Base-by-base conservation (phyloP, 2,797 vertebrate genomes). In the Danio choprae region DNA sequence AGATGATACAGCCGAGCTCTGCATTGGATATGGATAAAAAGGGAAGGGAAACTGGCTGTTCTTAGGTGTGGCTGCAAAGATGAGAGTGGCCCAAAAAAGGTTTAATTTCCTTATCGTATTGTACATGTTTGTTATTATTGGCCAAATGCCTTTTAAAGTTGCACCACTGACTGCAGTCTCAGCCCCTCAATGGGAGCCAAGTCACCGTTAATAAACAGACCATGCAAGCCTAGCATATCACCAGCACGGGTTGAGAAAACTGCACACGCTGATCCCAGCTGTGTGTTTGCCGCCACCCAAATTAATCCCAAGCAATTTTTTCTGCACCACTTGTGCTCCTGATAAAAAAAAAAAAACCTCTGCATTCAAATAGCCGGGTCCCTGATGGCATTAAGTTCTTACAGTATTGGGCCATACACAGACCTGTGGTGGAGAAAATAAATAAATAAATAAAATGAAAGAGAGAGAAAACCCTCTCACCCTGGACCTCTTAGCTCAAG, bases 301-400 rank as follows among this genome's bases (percentile, higher is more conserved):
- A 92, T 93, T 92, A 93, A 93, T 93, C 91, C 91, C 71, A 81
- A 86, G 88, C 92, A 90, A 91, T 93, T 93, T 93, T 84, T 89
- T 92, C 90, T 91, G 91, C 92, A 91, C 90, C 90, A 90, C 89
- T 92, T 91, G 89, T 91, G 90, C 86, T 85, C 82, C 87, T 90
- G 93, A 93, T 92, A 93, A 92, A 92, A 88, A 89, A 93, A 92
- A 92, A 88, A 89, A 89, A 89, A 88, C 88, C 80, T 20, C 83
- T 81, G 87, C 86, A 92, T 92, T 92, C 84, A 91, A 92, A 93
- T 91, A 87, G 88, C 87, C 84, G 72, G 89, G 85, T 90, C 88
- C 88, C 90, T 85, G 81, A 89, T 89, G 90, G 90, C 89, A 91
- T 92, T 90, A 92, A 90, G 88, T 89, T 91, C 88, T 92, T 89